Percentiles rank a stretch among this genome's conserved stretches.
Evolutionary conservation across 2,888 invertebrate genomes (phyloP).

Genomic region (Mesodorylaimus sp.): DNA sequence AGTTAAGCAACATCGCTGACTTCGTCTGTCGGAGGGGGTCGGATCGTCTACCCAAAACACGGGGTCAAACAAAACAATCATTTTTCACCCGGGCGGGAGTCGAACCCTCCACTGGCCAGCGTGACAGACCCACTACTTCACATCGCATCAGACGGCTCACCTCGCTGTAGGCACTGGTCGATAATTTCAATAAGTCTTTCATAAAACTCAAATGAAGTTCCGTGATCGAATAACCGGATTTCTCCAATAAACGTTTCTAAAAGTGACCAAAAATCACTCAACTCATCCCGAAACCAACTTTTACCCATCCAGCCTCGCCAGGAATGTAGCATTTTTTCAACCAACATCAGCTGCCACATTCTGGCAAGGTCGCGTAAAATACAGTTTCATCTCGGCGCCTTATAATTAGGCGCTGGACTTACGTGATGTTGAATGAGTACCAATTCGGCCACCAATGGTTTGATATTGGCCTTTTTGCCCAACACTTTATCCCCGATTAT

Average conservation of each 20-base stretch:
- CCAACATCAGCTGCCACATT: neutral
- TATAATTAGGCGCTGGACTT: neutral
- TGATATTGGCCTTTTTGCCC: conserved; percentile 14
- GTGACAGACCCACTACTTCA: neutral
- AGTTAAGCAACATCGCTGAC: no score
- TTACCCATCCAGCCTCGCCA: neutral
- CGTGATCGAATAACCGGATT: conserved; percentile 37
- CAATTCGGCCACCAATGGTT: conserved; percentile 15
- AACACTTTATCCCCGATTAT: conserved; percentile 16
- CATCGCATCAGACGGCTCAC: conserved; percentile 30
- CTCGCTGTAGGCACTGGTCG: conserved; percentile 49
- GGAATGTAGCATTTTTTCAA: no score
- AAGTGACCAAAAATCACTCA: conserved; percentile 13
- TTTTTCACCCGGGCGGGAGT: no score
- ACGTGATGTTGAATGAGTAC: conserved; percentile 17
- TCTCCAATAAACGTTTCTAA: conserved; percentile 32
- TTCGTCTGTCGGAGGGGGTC: no score
- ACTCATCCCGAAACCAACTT: no score
- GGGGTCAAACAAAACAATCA: no score
- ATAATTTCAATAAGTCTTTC: conserved; percentile 44
- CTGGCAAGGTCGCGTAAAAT: neutral
- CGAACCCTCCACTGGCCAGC: no score
- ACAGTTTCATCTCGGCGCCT: neutral
- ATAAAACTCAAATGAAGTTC: conserved; percentile 44
- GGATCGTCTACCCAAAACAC: no score